Conservation (phyloP, 1,140 invertebrate species). For the Drosophila chauvacae region DNA sequence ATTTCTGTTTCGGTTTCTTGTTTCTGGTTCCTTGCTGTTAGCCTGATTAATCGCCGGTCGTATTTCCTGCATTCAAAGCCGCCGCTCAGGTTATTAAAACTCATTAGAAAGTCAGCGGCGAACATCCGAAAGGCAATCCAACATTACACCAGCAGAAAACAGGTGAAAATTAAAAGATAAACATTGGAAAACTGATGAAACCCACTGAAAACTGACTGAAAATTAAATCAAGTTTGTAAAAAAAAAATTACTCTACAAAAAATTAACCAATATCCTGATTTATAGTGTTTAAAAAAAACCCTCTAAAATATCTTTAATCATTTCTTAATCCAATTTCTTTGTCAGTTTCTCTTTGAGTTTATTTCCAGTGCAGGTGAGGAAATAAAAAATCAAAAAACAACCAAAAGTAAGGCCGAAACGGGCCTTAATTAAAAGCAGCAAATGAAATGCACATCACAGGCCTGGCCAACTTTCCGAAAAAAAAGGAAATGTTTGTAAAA, state of each 20-base stretch:
- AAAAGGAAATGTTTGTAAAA: conserved; percentile 4
- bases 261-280: background rate
- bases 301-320: too few relatives aligned
- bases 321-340: too few relatives aligned
- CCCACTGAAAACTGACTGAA: background rate
- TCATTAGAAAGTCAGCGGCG: conserved; percentile 54
- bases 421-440: conserved; percentile 42
- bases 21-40: background rate
- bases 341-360: too few relatives aligned
- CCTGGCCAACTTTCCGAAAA: conserved; percentile 24
- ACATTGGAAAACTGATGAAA: too few relatives aligned
- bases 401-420: conserved; percentile 11
- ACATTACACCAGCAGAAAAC: conserved; percentile 1
- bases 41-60: conserved; percentile 30
- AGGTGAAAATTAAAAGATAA: background rate
- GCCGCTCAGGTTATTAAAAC: conserved; percentile 38
- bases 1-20: background rate
- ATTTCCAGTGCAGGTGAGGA: background rate
- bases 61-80: conserved; percentile 36
- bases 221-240: background rate
- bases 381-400: background rate
- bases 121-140: conserved; percentile 6
- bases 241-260: background rate
- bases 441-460: conserved; percentile 42
- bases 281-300: too few relatives aligned